Conservation (phyloP, 2,888 invertebrate genomes). For the Mesorhabditis spiculigera region DNA sequence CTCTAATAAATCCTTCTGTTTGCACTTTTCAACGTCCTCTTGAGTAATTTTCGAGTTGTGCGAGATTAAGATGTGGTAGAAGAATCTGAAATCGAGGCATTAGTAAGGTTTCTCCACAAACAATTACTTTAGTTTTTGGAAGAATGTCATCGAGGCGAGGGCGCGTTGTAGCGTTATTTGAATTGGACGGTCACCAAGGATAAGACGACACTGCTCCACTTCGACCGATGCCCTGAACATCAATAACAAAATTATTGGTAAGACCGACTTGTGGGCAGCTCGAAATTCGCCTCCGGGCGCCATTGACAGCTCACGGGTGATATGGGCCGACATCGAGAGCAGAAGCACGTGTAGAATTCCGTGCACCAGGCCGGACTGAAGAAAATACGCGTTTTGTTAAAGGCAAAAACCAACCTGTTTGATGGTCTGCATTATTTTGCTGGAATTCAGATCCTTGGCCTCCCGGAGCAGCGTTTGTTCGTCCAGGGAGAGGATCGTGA, state of each 20-base stretch:
- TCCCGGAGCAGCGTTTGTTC: constrained; percentile 85
- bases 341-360: constrained; percentile 80
- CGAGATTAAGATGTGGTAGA: constrained; percentile 72
- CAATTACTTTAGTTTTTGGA: constrained; percentile 71
- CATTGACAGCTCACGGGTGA: constrained; percentile 88
- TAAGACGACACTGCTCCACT: constrained; percentile 73
- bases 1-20: constrained; percentile 69
- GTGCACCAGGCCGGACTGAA: constrained; percentile 71
- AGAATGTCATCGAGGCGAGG: constrained; percentile 78
- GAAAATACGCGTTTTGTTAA: constrained; percentile 12
- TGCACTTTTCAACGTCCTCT: constrained; percentile 81
- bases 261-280: constrained; percentile 69
- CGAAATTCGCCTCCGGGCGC: constrained; percentile 97
- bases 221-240: constrained; percentile 7
- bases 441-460: constrained; percentile 80
- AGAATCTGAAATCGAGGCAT: constrained; percentile 63
- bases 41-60: constrained; percentile 35
- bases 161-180: constrained; percentile 86
- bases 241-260: neutral
- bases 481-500: constrained; percentile 83
- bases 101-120: neutral
- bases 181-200: constrained; percentile 85
- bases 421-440: constrained; percentile 72
- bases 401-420: constrained; percentile 68
- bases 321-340: constrained; percentile 85